Evolutionary conservation across 2,797 vertebrate species (phyloP).

Genomic region (Potorous gilbertii): DNA sequence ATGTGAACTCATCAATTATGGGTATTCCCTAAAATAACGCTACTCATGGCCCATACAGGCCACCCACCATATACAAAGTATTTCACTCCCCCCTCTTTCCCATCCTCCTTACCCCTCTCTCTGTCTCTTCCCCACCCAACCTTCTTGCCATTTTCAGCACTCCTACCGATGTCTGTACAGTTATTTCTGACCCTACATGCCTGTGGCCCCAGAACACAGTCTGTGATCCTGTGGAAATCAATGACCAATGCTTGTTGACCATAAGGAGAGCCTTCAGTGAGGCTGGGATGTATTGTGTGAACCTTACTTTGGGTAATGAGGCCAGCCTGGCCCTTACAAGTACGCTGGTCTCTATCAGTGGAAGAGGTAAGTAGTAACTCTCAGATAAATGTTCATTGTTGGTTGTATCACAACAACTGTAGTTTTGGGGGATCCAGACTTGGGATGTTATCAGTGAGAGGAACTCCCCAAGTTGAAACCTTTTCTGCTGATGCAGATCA

Average conservation of each 20-base stretch:
- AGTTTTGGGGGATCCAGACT: not conserved
- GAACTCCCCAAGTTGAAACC: not conserved
- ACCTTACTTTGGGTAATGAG: conserved; percentile 91
- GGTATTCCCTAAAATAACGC: not conserved
- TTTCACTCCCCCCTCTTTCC: not conserved
- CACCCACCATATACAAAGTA: not conserved
- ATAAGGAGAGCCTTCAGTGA: conserved; percentile 89
- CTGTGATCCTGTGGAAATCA: conserved; percentile 86
- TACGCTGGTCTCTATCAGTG: conserved; percentile 89
- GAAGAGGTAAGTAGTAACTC: conserved; percentile 77
- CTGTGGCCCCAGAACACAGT: conserved; percentile 83
- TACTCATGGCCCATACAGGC: not conserved
- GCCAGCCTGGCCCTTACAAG: conserved; percentile 89
- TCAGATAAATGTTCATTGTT: not conserved
- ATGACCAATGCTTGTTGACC: conserved; percentile 86
- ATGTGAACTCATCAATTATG: not conserved
- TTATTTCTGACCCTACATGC: conserved; percentile 91
- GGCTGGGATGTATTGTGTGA: conserved; percentile 94
- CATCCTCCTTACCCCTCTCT: not conserved
- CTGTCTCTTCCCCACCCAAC: not conserved
- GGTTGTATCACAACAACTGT: not conserved
- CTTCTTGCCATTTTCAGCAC: conserved; percentile 78
- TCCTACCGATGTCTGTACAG: conserved; percentile 93
- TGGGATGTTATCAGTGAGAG: not conserved
- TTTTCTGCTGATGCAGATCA: not conserved